Conservation (phyloP, 1,140 invertebrate species). For the Asobara japonica region DNA sequence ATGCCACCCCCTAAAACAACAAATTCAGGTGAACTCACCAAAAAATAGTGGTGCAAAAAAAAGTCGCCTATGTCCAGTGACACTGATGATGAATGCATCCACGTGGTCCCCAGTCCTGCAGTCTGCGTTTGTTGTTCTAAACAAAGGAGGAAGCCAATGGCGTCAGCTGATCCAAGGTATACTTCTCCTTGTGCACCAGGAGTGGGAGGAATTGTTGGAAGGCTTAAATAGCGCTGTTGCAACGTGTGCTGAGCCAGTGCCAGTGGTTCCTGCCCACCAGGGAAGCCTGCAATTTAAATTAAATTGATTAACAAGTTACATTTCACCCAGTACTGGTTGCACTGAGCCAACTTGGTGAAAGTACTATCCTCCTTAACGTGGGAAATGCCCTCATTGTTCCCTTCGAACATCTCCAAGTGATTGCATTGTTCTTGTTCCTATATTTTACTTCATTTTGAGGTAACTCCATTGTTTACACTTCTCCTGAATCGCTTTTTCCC, state of each 20-base stretch:
- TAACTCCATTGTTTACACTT: neutral
- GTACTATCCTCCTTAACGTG: neutral
- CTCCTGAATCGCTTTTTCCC: neutral
- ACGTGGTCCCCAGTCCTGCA: neutral
- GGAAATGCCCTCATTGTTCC: neutral
- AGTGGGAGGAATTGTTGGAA: constrained; percentile 40
- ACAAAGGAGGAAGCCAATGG: constrained; percentile 33
- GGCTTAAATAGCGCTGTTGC: constrained; percentile 63
- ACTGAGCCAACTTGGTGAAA: neutral
- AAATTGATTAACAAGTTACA: neutral
- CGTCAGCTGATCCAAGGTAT: constrained; percentile 56
- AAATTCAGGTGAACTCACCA: no score
- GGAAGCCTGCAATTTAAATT: constrained; percentile 22
- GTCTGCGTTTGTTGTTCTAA: constrained; percentile 19
- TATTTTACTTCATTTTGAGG: neutral
- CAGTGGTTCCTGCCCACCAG: constrained; percentile 41
- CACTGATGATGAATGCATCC: neutral
- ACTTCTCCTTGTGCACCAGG: constrained; percentile 29
- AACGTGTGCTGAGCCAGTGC: constrained; percentile 54
- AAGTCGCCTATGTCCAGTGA: no score
- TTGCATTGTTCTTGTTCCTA: no score
- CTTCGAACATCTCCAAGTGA: neutral
- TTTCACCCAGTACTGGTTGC: neutral
- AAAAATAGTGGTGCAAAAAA: no score
- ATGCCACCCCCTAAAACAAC: no score